Evolutionary conservation across 2,888 invertebrate species (phyloP), one percentile per base, ranked within the genome.

Genomic region (Sminthurides aquaticus): DNA sequence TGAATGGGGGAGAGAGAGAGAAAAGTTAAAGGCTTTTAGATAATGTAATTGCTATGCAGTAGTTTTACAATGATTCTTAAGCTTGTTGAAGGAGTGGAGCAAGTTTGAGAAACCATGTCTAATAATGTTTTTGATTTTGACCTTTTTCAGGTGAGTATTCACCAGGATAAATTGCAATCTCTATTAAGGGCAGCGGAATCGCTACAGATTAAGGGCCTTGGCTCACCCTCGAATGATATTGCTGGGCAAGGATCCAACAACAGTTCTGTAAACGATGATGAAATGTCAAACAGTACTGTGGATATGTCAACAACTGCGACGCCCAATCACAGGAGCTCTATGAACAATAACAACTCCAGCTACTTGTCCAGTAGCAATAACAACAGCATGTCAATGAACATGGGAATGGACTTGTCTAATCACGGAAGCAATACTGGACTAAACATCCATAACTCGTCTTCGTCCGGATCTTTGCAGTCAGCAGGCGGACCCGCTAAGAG

Each of bases 171-270:
- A 49, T 69, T 75, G 8, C 75, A 71, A 62, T 67, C 67, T 56
- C 71, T 75, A 18, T 69, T 75, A 18, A 56, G 73, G 54, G 75
- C 75, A 34, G 75, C 75, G 29, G 75, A 75, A 63, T 75, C 73
- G 27, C 67, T 75, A 28, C 75, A 75, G 61, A 74, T 75, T 64
- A 75, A 75, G 59, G 75, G 75, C 1, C 64, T 75, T 22, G 75
- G 75, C 29, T 74, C 75, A 15, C 73, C 75, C 8, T 71, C 74
- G 8, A 64, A 64, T 56, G 64, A 64, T 49, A 64, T 64, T 34
- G 27, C 64, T 52, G 64, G 64, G 24, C 52, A 64, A 56, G 64
- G 64, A 24, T 64, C 64, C 25, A 64, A 64, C 28, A 64, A 64
- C 56, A 64, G 64, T 54, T 64, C 64, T 29, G 60, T 64, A 15